phyloP scores from a whole-genome alignment of 92 coral and sea anemone genomes.

The Galaxea fascicularis region DNA sequence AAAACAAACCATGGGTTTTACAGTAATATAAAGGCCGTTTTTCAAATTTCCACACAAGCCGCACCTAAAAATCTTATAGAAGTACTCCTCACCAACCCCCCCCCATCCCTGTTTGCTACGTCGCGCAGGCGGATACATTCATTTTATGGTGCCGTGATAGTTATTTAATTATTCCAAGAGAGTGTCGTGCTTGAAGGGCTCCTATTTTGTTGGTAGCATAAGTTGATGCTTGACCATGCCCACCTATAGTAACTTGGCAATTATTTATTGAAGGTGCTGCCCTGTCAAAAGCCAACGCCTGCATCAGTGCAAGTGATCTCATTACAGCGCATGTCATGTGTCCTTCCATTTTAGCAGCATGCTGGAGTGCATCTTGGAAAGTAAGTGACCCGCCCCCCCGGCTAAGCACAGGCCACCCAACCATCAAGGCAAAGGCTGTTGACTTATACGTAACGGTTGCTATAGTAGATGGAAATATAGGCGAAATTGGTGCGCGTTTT shows the following conservation, averaged over 20 bases:
- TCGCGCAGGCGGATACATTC: no score
- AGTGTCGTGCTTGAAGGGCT: no score
- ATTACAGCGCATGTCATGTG: constrained; percentile 79
- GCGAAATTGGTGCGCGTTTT: no score
- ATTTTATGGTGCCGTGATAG: no score
- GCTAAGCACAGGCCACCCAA: background rate
- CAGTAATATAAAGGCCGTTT: no score
- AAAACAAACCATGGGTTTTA: no score
- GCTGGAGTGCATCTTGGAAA: constrained; percentile 95
- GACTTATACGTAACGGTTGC: background rate
- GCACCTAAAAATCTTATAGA: no score
- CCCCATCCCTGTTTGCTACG: no score
- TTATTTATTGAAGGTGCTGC: background rate
- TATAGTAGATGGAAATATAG: background rate
- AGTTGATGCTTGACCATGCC: background rate
- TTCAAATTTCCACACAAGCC: no score
- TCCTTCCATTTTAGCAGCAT: constrained; percentile 67
- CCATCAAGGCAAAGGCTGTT: background rate
- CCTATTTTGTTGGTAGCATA: background rate
- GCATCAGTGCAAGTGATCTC: constrained; percentile 77
- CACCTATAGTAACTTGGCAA: background rate
- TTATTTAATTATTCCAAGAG: no score
- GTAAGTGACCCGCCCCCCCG: constrained; percentile 46
- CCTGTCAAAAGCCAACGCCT: constrained; percentile 60
- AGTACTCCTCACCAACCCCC: no score